Evolutionary conservation across 2,888 invertebrate species (phyloP).

Genomic region (Agrotis clavis): DNA sequence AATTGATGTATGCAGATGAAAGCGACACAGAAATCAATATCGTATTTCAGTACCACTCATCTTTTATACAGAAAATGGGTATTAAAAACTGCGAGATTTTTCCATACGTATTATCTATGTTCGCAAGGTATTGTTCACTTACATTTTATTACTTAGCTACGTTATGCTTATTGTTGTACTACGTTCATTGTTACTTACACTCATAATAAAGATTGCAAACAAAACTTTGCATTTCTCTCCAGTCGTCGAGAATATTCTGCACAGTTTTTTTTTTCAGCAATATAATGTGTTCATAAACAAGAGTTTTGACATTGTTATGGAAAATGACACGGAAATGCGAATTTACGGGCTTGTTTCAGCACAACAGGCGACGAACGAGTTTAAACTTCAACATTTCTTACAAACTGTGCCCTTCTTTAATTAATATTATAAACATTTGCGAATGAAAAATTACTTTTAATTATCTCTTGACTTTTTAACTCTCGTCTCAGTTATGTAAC

Average conservation of each 20-base stretch:
- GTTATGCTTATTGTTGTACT: conserved; percentile 16
- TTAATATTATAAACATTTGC: conserved; percentile 80
- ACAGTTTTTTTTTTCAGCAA: conserved; percentile 68
- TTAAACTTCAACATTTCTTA: conserved; percentile 80
- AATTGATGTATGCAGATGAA: conserved; percentile 10
- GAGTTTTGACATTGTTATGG: conserved; percentile 81
- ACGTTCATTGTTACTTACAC: conserved; percentile 40
- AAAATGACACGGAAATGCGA: conserved; percentile 81
- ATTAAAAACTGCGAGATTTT: background rate
- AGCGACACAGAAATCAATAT: conserved; percentile 28
- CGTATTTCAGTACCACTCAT: conserved; percentile 19
- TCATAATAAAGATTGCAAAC: conserved; percentile 37
- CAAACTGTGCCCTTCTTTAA: conserved; percentile 77
- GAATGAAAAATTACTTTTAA: conserved; percentile 72
- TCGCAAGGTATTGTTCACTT: conserved; percentile 5
- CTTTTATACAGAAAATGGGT: conserved; percentile 1
- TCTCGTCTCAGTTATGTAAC: conserved; percentile 19
- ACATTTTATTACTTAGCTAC: conserved; percentile 16
- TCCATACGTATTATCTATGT: background rate
- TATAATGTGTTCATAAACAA: conserved; percentile 77
- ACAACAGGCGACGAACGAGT: conserved; percentile 78
- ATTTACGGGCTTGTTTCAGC: conserved; percentile 79
- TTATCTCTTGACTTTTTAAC: conserved; percentile 61
- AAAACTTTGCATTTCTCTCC: conserved; percentile 45
- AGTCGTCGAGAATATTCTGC: conserved; percentile 53